Evolutionary conservation across 2,797 vertebrate genomes (phyloP), one percentile per base, ranked within the genome.

Genomic region (Spinus olivaceus): DNA sequence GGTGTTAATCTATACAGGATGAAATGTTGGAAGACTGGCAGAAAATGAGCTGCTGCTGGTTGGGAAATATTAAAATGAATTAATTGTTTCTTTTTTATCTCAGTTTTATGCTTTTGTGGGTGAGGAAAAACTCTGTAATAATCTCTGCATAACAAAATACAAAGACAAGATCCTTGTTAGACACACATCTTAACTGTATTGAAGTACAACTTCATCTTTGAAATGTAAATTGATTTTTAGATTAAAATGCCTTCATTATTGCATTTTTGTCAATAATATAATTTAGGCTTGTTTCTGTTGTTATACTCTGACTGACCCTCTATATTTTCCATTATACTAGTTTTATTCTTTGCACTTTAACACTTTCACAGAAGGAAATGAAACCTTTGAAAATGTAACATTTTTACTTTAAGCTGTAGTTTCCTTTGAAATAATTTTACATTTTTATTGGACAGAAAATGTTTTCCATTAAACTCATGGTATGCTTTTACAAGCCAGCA

Each of bases 221-320:
- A 96, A 91, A 95, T 92, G 73, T 91, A 83, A 94, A 97, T 96
- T 69, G 89, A 96, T 95, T 95, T 96, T 90, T 76, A 93, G 69
- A 93, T 96, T 95, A 90, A 96, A 96, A 94, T 91, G 42, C 60
- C 79, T 93, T 95, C 76, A 61, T 89, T 94, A 91, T 83, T 87
- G 90, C 64, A 49, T 92, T 95, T 91, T 92, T 83, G 92, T 95
- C 92, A 91, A 91, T 96, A 93, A 74, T 35, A 61, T 19, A 67
- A 79, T 67, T 91, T 88, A 72, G 76, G 32, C 25, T 94, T 91
- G 35, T 81, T 92, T 89, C 61, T 88, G 44, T 86, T 95, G 70
- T 79, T 92, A 39, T 15, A 28, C 37, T 78, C 50, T 46, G 53
- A 37, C 54, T 60, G 80, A 74, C 76, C 50, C 50, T 59, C 3